Percentiles rank a stretch among this genome's conserved stretches.
Conservation (phyloP, 2,113 vertebrate genomes). For the Zosterops lateralis region DNA sequence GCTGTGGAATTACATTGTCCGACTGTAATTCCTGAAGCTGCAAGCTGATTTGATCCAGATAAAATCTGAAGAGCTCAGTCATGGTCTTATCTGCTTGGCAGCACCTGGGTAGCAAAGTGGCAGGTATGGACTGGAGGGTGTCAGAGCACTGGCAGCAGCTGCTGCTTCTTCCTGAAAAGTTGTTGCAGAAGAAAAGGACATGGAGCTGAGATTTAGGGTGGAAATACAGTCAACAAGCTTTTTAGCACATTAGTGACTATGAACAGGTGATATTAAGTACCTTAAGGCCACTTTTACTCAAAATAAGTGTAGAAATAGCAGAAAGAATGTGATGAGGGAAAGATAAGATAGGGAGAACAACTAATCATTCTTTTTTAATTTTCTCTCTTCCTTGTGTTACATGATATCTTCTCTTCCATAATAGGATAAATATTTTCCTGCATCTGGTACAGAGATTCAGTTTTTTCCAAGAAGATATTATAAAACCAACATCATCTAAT, state of each 20-base stretch:
- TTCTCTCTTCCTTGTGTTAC: background rate
- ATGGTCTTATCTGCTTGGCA: background rate
- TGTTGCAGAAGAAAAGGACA: background rate
- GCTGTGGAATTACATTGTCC: background rate
- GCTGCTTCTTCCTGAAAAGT: background rate
- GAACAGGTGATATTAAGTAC: background rate
- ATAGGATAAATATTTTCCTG: background rate
- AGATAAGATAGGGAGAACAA: background rate
- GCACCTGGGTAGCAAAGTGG: background rate
- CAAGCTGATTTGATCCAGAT: background rate
- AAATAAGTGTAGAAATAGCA: background rate
- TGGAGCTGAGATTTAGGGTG: background rate
- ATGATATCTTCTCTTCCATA: background rate
- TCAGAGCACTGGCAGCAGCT: background rate
- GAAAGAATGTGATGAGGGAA: background rate
- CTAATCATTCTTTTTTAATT: background rate
- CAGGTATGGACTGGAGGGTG: background rate
- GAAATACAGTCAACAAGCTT: background rate
- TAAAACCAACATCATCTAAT: background rate
- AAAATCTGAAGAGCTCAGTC: background rate
- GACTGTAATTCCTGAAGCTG: background rate
- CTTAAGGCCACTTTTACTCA: background rate
- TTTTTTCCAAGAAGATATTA: conserved; percentile 25
- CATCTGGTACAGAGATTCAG: background rate
- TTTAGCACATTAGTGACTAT: background rate